These are phyloP conservation scores for Toxostoma redivivum DNA, from an alignment of 2,113 vertebrate genomes.

Conservation along the genomic window DNA sequence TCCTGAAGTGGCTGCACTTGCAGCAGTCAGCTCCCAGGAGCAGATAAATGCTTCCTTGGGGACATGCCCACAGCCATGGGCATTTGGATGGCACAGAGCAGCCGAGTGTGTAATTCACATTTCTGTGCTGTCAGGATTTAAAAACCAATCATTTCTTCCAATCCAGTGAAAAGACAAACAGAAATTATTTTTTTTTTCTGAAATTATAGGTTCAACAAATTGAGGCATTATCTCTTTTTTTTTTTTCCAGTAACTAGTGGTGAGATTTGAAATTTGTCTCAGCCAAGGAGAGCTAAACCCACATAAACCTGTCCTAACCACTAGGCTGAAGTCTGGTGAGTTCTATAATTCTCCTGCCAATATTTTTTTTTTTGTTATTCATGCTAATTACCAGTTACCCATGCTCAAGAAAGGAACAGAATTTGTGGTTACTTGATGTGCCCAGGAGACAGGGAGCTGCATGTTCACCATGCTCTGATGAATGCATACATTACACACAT, in stretches of 20 bases:
- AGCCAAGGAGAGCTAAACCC: not conserved
- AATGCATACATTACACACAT: not conserved
- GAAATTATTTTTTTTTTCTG: not conserved
- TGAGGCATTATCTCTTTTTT: not conserved
- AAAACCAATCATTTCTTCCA: not conserved
- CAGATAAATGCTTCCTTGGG: not conserved
- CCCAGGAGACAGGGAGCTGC: not conserved
- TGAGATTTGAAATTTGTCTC: not conserved
- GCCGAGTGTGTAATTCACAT: not conserved
- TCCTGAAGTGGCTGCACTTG: not conserved
- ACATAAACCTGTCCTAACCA: not conserved
- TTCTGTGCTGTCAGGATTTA: not conserved
- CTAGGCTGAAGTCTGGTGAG: not conserved
- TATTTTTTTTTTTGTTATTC: not conserved
- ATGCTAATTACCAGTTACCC: not conserved
- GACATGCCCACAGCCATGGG: not conserved
- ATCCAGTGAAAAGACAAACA: not conserved
- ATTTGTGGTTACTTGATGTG: not conserved
- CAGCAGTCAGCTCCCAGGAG: not conserved
- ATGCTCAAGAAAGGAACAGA: not conserved
- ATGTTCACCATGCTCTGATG: not conserved
- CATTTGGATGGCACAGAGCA: not conserved
- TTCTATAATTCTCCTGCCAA: not conserved
- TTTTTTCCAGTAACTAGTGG: not conserved
- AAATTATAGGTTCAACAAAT: not conserved